Evolutionary conservation across 2,113 vertebrate genomes (phyloP), one percentile per base, ranked within the genome.

Genomic region (Thamnophis sirtalis): DNA sequence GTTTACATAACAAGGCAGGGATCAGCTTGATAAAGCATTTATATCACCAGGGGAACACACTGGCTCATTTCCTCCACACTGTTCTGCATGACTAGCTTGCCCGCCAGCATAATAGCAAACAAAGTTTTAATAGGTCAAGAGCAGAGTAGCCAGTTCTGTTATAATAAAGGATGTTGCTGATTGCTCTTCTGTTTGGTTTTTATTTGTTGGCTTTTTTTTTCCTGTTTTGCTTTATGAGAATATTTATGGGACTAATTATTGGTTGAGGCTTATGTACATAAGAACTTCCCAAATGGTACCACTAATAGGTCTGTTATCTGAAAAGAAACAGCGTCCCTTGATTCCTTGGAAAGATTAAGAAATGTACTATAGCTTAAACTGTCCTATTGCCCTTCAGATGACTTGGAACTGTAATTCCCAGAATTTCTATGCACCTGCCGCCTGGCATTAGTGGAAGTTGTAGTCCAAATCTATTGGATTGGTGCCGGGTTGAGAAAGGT

Each of bases 1-100:
- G 97, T 98, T 98, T 98, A 98, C 98, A 97, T 97, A 98, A 98
- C 97, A 97, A 97, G 97, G 97, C 97, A 97, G 96, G 97, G 97
- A 98, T 98, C 97, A 95, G 97, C 96, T 96, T 97, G 98, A 98
- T 98, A 98, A 97, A 98, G 97, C 97, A 95, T 97, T 97, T 97
- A 91, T 97, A 97, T 96, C 97, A 97, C 97, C 97, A 96, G 97
- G 97, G 97, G 96, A 97, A 95, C 96, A 96, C 7, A 0, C 93
- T 63, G 96, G 96, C 97, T 98, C 97, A 96, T 97, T 97, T 98
- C 97, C 97, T 97, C 97, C 96, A 93, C 96, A 97, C 97, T 97
- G 97, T 97, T 97, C 97, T 85, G 93, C 97, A 97, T 97, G 96
- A 96, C 96, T 98, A 85, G 93, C 94, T 97, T 97, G 94, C 96